Conservation (phyloP, 1,140 invertebrate species). For the Aphaenogaster ashmeadi region DNA sequence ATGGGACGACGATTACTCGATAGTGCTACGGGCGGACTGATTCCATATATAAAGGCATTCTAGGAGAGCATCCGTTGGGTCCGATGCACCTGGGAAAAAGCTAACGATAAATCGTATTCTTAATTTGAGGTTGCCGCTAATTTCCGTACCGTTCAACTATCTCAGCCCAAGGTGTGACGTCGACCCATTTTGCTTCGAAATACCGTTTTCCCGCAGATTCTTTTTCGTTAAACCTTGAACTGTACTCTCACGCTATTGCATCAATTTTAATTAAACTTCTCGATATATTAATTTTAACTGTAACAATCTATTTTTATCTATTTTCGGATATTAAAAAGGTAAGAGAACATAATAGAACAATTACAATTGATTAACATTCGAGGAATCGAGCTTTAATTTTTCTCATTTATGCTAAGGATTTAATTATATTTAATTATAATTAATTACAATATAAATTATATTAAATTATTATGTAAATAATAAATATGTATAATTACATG, state of each 20-base stretch:
- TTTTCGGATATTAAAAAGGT: neutral
- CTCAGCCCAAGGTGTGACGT: conserved; percentile 79
- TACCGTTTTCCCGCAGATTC: conserved; percentile 2
- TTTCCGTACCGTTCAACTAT: conserved; percentile 71
- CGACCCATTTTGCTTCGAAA: conserved; percentile 75
- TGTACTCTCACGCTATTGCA: too few relatives aligned
- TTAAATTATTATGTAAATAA: neutral
- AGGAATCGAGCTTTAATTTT: neutral
- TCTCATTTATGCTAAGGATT: neutral
- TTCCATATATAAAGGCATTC: conserved; percentile 74
- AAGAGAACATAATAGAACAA: neutral
- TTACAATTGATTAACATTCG: neutral
- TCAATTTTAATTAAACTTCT: neutral
- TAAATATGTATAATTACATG: neutral
- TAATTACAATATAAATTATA: neutral
- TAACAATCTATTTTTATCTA: neutral
- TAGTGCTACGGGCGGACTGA: neutral
- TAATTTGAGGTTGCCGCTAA: conserved; percentile 71
- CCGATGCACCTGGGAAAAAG: conserved; percentile 81
- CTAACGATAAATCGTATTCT: conserved; percentile 71
- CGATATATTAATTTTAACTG: conserved; percentile 3
- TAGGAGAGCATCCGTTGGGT: conserved; percentile 46
- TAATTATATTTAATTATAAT: neutral
- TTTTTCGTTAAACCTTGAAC: neutral
- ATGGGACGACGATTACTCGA: conserved; percentile 53